These are phyloP conservation scores for Antitype chi DNA, from an alignment of 2,888 invertebrate genomes.

Conservation along the genomic window DNA sequence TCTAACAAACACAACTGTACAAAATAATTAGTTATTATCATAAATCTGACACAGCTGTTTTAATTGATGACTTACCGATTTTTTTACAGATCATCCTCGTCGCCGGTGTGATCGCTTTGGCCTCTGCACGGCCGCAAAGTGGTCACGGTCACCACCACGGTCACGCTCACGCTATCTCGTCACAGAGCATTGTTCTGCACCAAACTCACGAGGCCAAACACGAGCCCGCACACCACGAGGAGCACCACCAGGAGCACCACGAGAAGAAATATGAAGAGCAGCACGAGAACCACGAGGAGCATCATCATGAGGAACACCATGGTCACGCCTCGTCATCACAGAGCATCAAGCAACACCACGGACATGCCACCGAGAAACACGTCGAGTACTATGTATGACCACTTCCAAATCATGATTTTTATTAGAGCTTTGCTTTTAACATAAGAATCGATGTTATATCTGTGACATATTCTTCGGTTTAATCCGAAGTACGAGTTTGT, in stretches of 20 bases:
- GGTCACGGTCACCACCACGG: constrained; percentile 65
- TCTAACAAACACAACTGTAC: background rate
- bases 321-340: constrained; percentile 75
- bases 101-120: constrained; percentile 45
- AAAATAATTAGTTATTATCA: no score
- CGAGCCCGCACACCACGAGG: constrained; percentile 45
- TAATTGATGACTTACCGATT: background rate
- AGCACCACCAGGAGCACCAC: constrained; percentile 34
- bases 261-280: background rate
- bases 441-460: background rate
- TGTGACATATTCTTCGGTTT: background rate
- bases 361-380: constrained; percentile 64
- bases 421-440: background rate
- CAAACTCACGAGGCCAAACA: no score
- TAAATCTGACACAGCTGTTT: background rate
- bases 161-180: constrained; percentile 73
- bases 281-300: constrained; percentile 22
- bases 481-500: no score
- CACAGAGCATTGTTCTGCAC: constrained; percentile 75
- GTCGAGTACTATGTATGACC: constrained; percentile 59
- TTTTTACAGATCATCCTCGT: constrained; percentile 29
- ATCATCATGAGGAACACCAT: constrained; percentile 54
- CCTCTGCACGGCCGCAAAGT: constrained; percentile 57
- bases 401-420: no score
- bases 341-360: constrained; percentile 74